A percentile compares a stretch with the other conserved stretches of the same genome.
These are phyloP conservation scores for Bostrychus sinensis DNA, from an alignment of 2,113 vertebrate species.

Conservation along the genomic window DNA sequence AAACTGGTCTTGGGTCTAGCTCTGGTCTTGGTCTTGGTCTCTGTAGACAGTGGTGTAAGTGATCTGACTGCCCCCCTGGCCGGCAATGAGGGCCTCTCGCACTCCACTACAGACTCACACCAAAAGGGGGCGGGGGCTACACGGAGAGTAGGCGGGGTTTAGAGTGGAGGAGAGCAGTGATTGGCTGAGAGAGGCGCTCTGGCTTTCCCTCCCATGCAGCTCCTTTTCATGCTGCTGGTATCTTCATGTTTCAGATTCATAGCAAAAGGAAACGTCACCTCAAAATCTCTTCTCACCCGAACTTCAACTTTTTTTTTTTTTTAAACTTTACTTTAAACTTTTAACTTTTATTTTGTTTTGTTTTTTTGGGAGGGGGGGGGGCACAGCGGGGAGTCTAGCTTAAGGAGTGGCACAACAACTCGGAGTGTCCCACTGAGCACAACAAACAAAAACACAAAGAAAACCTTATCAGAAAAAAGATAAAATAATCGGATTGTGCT, in stretches of 20 bases:
- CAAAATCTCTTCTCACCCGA: not conserved
- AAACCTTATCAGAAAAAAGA: not conserved
- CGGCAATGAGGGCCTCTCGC: conserved; percentile 66
- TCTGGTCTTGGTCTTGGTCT: conserved; percentile 33
- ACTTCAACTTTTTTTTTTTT: not conserved
- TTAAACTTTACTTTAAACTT: not conserved
- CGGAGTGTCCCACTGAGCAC: not conserved
- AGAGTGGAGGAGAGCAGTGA: conserved; percentile 27
- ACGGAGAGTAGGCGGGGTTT: conserved; percentile 31
- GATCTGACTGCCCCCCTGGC: conserved; percentile 64
- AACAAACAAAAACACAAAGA: not conserved
- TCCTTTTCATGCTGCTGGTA: conserved; percentile 33
- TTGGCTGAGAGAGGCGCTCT: conserved; percentile 34
- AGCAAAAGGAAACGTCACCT: conserved; percentile 58
- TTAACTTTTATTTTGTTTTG: conserved; percentile 18
- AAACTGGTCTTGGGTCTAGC: conserved; percentile 33
- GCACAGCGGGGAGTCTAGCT: conserved; percentile 14
- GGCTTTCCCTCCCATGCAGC: conserved; percentile 29
- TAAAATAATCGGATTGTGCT: not conserved
- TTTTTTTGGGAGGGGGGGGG: too few species aligned
- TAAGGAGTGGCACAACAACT: not conserved
- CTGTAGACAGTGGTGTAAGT: conserved; percentile 47
- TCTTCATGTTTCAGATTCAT: conserved; percentile 61
- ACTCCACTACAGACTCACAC: conserved; percentile 50
- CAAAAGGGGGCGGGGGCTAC: conserved; percentile 45